Percentiles rank a stretch among this genome's conserved stretches.
Conservation (phyloP, 2,113 vertebrate genomes). For the Triplophysa siluroides region DNA sequence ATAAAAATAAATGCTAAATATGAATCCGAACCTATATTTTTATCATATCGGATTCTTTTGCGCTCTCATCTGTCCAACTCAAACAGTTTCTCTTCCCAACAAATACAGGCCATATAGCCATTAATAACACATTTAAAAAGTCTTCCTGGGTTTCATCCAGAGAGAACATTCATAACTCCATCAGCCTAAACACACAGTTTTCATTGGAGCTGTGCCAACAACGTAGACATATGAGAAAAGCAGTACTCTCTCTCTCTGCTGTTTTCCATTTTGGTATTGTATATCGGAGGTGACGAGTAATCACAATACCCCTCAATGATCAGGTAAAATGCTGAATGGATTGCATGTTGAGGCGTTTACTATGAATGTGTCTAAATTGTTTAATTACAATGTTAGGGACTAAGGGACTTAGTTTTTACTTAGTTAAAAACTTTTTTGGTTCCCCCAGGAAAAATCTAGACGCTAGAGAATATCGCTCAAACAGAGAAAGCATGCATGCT, state of each 20-base stretch:
- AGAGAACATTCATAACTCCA: constrained; percentile 58
- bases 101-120: constrained; percentile 48
- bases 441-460: background rate
- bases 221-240: constrained; percentile 45
- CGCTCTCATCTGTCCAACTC: constrained; percentile 43
- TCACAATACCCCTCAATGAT: background rate
- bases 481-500: background rate
- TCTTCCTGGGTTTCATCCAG: constrained; percentile 51
- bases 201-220: constrained; percentile 51
- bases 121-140: constrained; percentile 60
- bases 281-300: constrained; percentile 10
- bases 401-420: too few species aligned
- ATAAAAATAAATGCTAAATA: constrained; percentile 44
- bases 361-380: background rate
- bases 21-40: constrained; percentile 41
- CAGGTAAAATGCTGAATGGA: constrained; percentile 3
- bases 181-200: constrained; percentile 60
- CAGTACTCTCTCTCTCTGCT: constrained; percentile 1
- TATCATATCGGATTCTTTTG: constrained; percentile 48
- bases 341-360: background rate
- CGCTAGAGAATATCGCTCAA: too few species aligned
- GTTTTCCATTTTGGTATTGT: background rate
- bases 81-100: constrained; percentile 50
- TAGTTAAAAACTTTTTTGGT: background rate
- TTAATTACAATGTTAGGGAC: background rate